A percentile compares a stretch with the other conserved stretches of the same genome.
Evolutionary conservation across 2,797 vertebrate species (phyloP).

Genomic region (Malurus splendens): DNA sequence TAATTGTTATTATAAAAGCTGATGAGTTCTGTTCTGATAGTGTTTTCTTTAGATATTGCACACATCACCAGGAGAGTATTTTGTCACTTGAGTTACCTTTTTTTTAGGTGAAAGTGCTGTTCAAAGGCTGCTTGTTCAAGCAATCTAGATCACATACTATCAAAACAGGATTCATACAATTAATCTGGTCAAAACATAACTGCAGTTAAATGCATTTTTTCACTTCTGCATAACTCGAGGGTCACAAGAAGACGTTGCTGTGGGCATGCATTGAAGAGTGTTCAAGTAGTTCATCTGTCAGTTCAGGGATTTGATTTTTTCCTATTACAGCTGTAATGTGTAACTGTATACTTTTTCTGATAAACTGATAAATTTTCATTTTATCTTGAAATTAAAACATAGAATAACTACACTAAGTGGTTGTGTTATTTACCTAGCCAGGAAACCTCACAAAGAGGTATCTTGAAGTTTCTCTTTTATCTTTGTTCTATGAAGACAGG

Average conservation of each 20-base stretch:
- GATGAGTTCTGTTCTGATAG: neutral
- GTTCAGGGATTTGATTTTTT: neutral
- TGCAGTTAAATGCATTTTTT: neutral
- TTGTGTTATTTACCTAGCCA: neutral
- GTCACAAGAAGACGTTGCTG: neutral
- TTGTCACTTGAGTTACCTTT: neutral
- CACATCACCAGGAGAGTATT: neutral
- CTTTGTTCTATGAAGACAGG: neutral
- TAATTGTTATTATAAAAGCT: neutral
- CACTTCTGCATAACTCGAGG: neutral
- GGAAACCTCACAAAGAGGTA: neutral
- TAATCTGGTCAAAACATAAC: neutral
- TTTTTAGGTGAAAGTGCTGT: neutral
- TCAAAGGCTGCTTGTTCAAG: neutral
- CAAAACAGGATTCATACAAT: neutral
- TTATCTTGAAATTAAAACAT: neutral
- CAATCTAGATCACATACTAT: neutral
- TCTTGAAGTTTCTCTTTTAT: neutral
- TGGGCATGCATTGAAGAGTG: neutral
- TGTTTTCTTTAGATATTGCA: neutral
- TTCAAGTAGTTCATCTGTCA: neutral
- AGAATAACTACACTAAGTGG: accelerated
- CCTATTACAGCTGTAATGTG: too few species aligned
- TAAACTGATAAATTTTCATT: neutral
- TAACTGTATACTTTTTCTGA: accelerated